Conservation (phyloP, 2,113 vertebrate genomes). For the Fulmarus glacialis region DNA sequence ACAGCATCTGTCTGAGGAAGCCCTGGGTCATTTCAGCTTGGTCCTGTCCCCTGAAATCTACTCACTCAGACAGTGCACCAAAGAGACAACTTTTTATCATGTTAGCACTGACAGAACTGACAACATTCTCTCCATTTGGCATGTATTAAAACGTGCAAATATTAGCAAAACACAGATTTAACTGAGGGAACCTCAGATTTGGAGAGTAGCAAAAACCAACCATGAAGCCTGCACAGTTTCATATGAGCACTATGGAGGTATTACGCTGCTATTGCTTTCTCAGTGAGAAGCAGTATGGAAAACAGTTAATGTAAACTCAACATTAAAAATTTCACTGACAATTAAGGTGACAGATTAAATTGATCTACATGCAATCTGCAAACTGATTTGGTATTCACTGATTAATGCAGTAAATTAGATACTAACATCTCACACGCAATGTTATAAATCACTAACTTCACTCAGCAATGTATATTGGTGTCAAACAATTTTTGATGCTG, state of each 20-base stretch:
- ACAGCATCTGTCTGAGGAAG: background rate
- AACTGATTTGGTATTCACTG: conserved; percentile 53
- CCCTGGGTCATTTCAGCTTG: background rate
- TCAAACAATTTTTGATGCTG: conserved; percentile 32
- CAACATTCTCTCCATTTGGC: background rate
- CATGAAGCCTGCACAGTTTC: background rate
- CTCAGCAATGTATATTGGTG: background rate
- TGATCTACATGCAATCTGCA: conserved; percentile 54
- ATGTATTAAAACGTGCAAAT: background rate
- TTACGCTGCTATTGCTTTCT: background rate
- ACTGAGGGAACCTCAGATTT: background rate
- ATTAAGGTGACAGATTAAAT: conserved; percentile 69
- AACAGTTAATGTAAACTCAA: conserved; percentile 49
- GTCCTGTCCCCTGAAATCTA: background rate
- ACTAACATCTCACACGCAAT: conserved; percentile 21
- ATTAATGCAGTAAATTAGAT: conserved; percentile 68
- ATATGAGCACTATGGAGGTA: background rate
- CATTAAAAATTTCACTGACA: conserved; percentile 54
- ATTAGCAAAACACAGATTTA: background rate
- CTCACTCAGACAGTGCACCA: background rate
- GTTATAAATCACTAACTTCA: conserved; percentile 48
- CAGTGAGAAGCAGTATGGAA: background rate
- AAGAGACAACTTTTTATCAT: background rate
- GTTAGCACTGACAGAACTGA: background rate
- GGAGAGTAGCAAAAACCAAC: background rate